Conservation (phyloP, 2,113 vertebrate species). For the Vulpes ferrilata region DNA sequence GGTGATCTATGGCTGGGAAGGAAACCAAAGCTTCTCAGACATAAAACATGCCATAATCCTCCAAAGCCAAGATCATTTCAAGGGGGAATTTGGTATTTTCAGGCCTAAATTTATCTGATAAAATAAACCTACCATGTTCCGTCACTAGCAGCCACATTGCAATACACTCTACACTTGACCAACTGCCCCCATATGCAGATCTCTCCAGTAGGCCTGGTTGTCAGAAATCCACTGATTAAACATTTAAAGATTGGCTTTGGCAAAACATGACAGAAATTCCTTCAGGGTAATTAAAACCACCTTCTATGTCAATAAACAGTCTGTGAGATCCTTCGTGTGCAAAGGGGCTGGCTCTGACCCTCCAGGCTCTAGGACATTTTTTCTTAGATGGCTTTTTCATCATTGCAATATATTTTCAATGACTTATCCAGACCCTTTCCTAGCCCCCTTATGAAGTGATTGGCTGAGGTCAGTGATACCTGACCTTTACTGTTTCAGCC, state of each 20-base stretch:
- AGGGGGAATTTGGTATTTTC: not conserved
- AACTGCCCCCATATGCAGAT: not conserved
- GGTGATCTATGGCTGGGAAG: not conserved
- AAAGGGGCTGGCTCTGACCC: conserved; percentile 29
- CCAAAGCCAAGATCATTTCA: not conserved
- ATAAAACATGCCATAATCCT: not conserved
- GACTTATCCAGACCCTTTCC: conserved; percentile 26
- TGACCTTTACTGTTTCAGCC: conserved; percentile 33
- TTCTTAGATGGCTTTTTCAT: conserved; percentile 54
- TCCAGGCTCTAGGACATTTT: conserved; percentile 4
- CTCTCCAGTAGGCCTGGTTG: conserved; percentile 66
- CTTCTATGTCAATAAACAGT: conserved; percentile 72
- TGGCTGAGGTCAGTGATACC: conserved; percentile 45
- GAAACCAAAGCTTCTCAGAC: conserved; percentile 13
- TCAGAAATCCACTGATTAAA: conserved; percentile 84
- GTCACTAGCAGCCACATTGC: not conserved
- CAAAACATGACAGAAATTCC: conserved; percentile 75
- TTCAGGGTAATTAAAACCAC: conserved; percentile 68
- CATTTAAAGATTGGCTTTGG: conserved; percentile 80
- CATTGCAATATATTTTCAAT: conserved; percentile 53
- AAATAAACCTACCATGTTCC: not conserved
- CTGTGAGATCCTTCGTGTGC: conserved; percentile 17
- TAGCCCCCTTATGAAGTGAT: not conserved
- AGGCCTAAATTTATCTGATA: not conserved
- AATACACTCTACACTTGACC: not conserved